Percentiles rank a stretch among this genome's conserved stretches.
phyloP scores from a whole-genome alignment of 2,797 vertebrate species.

The Botia almorhae region DNA sequence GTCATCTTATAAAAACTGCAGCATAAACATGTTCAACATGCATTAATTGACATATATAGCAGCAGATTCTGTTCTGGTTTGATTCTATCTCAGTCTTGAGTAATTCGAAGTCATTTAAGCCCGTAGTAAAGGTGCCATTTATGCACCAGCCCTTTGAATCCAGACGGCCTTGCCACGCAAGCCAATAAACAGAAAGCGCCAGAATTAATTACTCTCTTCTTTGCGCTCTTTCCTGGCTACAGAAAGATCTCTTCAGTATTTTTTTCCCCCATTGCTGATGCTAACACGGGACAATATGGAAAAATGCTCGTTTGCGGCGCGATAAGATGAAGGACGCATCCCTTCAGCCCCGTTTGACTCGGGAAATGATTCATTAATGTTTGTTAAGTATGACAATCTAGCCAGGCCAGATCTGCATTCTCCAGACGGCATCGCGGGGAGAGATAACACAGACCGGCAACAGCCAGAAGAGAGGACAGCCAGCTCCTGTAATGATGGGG shows the following conservation, averaged over 20 bases:
- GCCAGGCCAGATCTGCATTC: conserved; percentile 85
- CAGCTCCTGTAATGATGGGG: conserved; percentile 85
- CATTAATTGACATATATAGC: conserved; percentile 57
- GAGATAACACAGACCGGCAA: conserved; percentile 82
- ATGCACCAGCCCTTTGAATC: conserved; percentile 69
- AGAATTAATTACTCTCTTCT: conserved; percentile 75
- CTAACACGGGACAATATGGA: conserved; percentile 77
- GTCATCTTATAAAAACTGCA: conserved; percentile 43
- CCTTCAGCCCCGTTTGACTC: conserved; percentile 85
- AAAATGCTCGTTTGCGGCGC: conserved; percentile 83
- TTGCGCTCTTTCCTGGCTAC: conserved; percentile 66
- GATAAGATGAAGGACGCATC: conserved; percentile 86
- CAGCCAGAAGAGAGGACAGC: conserved; percentile 64
- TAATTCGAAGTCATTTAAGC: conserved; percentile 52
- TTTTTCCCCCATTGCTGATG: conserved; percentile 72
- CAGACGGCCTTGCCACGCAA: conserved; percentile 58
- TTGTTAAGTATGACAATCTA: conserved; percentile 81
- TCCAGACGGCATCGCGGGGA: conserved; percentile 80
- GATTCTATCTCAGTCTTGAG: conserved; percentile 54
- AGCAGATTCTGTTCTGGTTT: conserved; percentile 47
- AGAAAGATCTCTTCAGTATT: conserved; percentile 70
- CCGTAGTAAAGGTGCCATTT: conserved; percentile 66
- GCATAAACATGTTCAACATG: conserved; percentile 46
- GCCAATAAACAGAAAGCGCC: conserved; percentile 68
- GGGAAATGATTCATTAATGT: conserved; percentile 83